phyloP scores from a whole-genome alignment of 2,113 vertebrate genomes.

The Erythrocercus mccallii region DNA sequence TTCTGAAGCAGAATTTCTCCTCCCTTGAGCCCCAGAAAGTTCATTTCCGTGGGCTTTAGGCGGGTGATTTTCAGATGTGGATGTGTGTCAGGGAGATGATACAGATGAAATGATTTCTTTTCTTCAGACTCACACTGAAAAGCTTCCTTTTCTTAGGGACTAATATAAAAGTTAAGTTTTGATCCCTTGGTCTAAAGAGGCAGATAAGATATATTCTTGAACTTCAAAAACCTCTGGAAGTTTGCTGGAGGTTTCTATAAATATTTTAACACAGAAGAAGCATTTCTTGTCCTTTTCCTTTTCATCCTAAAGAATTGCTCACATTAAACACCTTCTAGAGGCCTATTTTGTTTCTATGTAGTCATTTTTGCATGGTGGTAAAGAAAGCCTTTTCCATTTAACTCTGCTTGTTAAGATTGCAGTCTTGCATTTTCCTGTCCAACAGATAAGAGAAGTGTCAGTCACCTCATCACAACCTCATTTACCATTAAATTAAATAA shows the following conservation, averaged over 20 bases:
- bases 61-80: background rate
- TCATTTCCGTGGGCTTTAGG: background rate
- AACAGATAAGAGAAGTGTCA: background rate
- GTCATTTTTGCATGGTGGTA: background rate
- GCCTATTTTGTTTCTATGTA: background rate
- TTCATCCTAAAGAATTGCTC: background rate
- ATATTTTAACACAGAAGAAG: conserved; percentile 22
- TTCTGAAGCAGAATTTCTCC: background rate
- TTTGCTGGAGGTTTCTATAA: conserved; percentile 25
- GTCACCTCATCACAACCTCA: background rate
- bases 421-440: background rate
- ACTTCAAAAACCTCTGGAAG: conserved; percentile 14
- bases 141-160: background rate
- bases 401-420: background rate
- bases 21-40: background rate
- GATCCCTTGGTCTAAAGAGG: background rate
- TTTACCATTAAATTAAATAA: background rate
- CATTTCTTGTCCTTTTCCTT: background rate
- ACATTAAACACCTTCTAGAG: background rate
- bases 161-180: conserved; percentile 1
- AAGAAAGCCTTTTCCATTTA: background rate
- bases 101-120: background rate
- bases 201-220: background rate
- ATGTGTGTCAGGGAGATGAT: background rate
- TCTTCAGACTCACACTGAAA: background rate